Conservation (phyloP, 2,113 vertebrate species). For the Pycnonotus jocosus region DNA sequence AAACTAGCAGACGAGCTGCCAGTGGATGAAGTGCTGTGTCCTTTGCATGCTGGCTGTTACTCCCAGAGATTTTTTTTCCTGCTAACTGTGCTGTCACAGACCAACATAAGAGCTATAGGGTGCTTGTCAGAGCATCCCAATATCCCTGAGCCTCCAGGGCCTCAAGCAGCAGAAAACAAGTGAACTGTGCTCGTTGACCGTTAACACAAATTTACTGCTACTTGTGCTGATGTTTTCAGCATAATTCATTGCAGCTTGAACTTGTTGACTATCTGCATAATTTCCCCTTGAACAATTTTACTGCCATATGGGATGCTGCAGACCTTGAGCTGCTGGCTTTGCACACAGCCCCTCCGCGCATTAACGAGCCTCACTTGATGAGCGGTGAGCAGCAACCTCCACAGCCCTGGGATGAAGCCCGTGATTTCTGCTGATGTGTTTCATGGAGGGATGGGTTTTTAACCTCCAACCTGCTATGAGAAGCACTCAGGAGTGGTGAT, state of each 20-base stretch:
- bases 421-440: background rate
- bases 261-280: constrained; percentile 46
- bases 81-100: background rate
- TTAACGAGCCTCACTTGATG: background rate
- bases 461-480: background rate
- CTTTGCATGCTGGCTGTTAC: background rate
- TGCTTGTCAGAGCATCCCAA: background rate
- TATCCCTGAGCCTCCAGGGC: background rate
- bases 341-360: background rate
- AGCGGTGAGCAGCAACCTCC: background rate
- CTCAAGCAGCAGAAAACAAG: background rate
- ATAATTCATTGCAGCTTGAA: constrained; percentile 2
- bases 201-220: background rate
- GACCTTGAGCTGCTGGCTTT: background rate
- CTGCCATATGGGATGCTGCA: background rate
- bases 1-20: background rate
- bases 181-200: background rate
- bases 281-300: constrained; percentile 60
- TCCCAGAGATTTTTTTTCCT: background rate
- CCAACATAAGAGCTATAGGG: accelerated
- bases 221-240: constrained; percentile 11
- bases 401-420: background rate
- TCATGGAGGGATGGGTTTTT: background rate
- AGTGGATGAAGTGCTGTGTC: background rate
- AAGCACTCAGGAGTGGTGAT: background rate